phyloP scores from a whole-genome alignment of 1,140 invertebrate genomes.

The Rhopalosiphum padi region DNA sequence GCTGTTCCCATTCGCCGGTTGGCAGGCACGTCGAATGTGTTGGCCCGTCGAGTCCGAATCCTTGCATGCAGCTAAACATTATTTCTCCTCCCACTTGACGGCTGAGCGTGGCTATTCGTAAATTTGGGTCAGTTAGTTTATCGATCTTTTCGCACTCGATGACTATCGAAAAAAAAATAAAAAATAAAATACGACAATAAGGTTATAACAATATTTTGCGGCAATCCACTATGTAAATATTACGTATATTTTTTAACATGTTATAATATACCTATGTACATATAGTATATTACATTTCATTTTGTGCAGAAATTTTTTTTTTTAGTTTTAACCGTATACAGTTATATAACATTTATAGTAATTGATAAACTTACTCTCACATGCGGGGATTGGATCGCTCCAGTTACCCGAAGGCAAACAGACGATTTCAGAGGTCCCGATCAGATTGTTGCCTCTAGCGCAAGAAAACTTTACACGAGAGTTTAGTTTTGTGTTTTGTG shows the following conservation, averaged over 20 bases:
- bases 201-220: neutral
- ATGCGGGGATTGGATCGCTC: conserved; percentile 80
- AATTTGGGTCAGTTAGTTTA: conserved; percentile 65
- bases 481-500: conserved; percentile 75
- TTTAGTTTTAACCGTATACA: neutral
- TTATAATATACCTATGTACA: neutral
- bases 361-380: conserved; percentile 75
- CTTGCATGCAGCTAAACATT: conserved; percentile 79
- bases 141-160: conserved; percentile 79
- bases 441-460: conserved; percentile 80
- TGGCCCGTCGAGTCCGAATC: conserved; percentile 78
- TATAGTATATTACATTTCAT: neutral
- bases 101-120: conserved; percentile 75
- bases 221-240: neutral
- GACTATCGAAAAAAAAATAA: conserved; percentile 64
- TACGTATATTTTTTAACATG: neutral
- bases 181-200: neutral
- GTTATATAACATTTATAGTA: neutral
- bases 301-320: neutral
- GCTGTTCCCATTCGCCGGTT: conserved; percentile 80
- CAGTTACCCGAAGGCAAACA: conserved; percentile 85
- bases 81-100: conserved; percentile 78
- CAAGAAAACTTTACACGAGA: conserved; percentile 78
- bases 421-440: conserved; percentile 74
- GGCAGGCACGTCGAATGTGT: conserved; percentile 78